These are phyloP conservation scores for Passer domesticus DNA, from an alignment of 2,113 vertebrate species.

Conservation along the genomic window DNA sequence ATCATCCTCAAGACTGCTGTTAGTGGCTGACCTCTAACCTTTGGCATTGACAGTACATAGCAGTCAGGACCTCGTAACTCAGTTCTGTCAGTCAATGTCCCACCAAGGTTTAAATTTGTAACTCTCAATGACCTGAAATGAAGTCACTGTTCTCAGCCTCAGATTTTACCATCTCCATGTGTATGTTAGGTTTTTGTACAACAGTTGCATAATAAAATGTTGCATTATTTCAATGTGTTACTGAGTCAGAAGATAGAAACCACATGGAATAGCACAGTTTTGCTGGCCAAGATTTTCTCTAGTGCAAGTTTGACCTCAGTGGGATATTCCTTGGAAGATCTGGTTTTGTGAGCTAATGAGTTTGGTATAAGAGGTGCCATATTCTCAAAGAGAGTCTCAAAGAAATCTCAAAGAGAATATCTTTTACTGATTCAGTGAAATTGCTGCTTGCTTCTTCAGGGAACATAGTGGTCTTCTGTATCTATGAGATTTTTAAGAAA, in stretches of 20 bases:
- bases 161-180: not conserved
- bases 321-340: not conserved
- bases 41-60: not conserved
- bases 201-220: not conserved
- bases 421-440: not conserved
- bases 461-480: not conserved
- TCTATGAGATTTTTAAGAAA: not conserved
- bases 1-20: not conserved
- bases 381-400: not conserved
- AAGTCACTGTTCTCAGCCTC: not conserved
- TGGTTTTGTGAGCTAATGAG: not conserved
- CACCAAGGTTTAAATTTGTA: not conserved
- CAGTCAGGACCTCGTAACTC: not conserved
- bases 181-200: not conserved
- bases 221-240: not conserved
- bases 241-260: conserved; percentile 6
- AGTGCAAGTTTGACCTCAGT: not conserved
- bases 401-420: not conserved
- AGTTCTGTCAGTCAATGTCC: not conserved
- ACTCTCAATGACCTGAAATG: not conserved
- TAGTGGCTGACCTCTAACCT: not conserved
- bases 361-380: not conserved
- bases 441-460: not conserved
- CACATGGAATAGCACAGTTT: not conserved
- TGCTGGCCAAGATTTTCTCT: not conserved